Percentiles rank a stretch among this genome's conserved stretches.
Conservation (phyloP, 1,140 invertebrate species). For the Meloidogyne floridensis region DNA sequence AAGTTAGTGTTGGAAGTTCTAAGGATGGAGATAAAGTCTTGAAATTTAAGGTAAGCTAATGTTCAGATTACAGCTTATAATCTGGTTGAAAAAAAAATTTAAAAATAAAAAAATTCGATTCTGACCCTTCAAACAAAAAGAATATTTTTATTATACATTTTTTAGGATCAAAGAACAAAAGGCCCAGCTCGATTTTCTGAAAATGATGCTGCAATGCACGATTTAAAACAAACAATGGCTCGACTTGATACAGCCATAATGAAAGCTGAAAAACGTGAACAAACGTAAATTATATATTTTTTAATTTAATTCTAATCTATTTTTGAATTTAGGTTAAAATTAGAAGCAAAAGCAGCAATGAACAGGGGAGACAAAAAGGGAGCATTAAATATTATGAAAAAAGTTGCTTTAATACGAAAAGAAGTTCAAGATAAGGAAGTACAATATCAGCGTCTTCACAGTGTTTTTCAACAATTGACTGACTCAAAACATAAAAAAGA, state of each 20-base stretch:
- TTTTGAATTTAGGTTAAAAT: constrained; percentile 26
- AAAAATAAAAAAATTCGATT: too few species aligned
- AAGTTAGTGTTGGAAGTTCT: constrained; percentile 53
- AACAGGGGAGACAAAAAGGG: constrained; percentile 52
- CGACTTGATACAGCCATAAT: constrained; percentile 55
- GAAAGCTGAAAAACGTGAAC: constrained; percentile 42
- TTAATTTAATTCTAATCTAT: background rate
- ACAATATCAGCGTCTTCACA: constrained; percentile 54
- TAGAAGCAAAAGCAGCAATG: constrained; percentile 49
- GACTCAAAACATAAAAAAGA: constrained; percentile 60
- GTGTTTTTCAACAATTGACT: constrained; percentile 58
- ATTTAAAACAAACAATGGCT: constrained; percentile 51
- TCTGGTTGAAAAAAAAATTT: too few species aligned
- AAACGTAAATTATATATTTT: constrained; percentile 18
- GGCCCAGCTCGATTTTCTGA: constrained; percentile 61
- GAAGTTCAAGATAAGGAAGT: constrained; percentile 63
- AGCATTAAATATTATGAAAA: constrained; percentile 48
- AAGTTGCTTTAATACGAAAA: constrained; percentile 57
- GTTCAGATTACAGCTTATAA: too few species aligned
- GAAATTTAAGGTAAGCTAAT: constrained; percentile 54
- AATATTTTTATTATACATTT: background rate
- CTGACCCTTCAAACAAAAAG: too few species aligned
- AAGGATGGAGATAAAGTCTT: constrained; percentile 56
- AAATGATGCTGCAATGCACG: constrained; percentile 61
- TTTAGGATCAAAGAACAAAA: constrained; percentile 52